Evolutionary conservation across 2,888 invertebrate genomes (phyloP).

Genomic region (Caenorhabditis imperialis): DNA sequence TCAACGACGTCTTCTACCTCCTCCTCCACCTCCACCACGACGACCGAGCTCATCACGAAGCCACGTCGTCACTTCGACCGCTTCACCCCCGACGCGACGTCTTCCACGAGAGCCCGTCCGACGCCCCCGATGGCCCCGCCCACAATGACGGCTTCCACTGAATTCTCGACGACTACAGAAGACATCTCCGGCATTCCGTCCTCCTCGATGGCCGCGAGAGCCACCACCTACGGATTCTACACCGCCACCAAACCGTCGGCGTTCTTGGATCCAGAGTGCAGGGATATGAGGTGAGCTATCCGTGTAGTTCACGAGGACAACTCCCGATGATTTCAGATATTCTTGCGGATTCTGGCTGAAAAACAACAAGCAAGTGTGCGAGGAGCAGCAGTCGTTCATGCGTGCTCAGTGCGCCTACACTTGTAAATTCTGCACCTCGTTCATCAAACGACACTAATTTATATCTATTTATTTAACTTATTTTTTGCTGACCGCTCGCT

Average conservation of each 20-base stretch:
- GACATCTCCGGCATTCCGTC: constrained; percentile 6
- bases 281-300: constrained; percentile 58
- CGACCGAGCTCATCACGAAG: constrained; percentile 10
- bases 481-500: not conserved
- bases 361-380: constrained; percentile 69
- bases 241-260: constrained; percentile 61
- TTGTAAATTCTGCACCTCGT: constrained; percentile 66
- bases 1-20: constrained; percentile 1
- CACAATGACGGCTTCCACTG: constrained; percentile 27
- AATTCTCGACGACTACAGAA: constrained; percentile 32
- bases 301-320: not conserved
- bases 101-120: constrained; percentile 27
- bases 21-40: not conserved
- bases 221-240: constrained; percentile 52
- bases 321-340: constrained; percentile 52
- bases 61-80: constrained; percentile 40
- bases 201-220: constrained; percentile 25
- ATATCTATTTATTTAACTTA: not conserved
- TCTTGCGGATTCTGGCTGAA: constrained; percentile 76
- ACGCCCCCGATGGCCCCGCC: constrained; percentile 53
- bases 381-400: constrained; percentile 73
- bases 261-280: constrained; percentile 61
- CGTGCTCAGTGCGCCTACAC: constrained; percentile 73
- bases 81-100: constrained; percentile 35
- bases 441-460: constrained; percentile 47